Percentiles rank a stretch among this genome's conserved stretches.
phyloP scores from a whole-genome alignment of 2,888 invertebrate genomes.

The Aphidius colemani region DNA sequence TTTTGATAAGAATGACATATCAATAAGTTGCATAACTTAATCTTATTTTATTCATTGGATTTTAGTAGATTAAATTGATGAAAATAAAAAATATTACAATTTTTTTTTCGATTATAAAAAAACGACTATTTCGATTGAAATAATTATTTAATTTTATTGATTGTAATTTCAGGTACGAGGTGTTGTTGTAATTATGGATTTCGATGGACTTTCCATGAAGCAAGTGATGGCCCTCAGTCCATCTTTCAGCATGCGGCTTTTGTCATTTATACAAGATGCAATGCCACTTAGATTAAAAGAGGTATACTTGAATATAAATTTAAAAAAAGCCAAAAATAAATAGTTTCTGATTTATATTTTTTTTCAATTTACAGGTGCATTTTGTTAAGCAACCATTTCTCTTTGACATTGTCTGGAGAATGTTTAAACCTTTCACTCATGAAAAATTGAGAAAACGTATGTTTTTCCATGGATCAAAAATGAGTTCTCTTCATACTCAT shows the following conservation, averaged over 20 bases:
- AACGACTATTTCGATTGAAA: no score
- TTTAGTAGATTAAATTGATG: no score
- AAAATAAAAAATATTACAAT: no score
- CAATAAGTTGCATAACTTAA: neutral
- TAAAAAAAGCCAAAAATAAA: conserved; percentile 5
- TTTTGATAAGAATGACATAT: neutral
- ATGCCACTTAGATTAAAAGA: conserved; percentile 85
- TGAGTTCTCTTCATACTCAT: conserved; percentile 76
- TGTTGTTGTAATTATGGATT: conserved; percentile 83
- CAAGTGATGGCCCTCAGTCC: conserved; percentile 76
- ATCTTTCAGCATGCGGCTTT: conserved; percentile 74
- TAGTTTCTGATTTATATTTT: neutral
- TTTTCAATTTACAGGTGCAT: conserved; percentile 64
- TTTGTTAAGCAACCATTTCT: conserved; percentile 84
- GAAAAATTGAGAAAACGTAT: conserved; percentile 80
- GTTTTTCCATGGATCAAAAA: conserved; percentile 82
- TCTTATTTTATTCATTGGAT: neutral
- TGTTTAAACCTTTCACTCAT: conserved; percentile 82
- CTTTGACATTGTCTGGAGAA: conserved; percentile 82
- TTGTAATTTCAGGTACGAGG: conserved; percentile 66
- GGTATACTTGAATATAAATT: conserved; percentile 39
- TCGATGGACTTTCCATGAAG: conserved; percentile 75
- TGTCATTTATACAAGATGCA: conserved; percentile 84
- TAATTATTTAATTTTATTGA: conserved; percentile 14
- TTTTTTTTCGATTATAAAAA: no score